phyloP scores from a whole-genome alignment of 1,140 invertebrate genomes.

The Theocolax elegans region DNA sequence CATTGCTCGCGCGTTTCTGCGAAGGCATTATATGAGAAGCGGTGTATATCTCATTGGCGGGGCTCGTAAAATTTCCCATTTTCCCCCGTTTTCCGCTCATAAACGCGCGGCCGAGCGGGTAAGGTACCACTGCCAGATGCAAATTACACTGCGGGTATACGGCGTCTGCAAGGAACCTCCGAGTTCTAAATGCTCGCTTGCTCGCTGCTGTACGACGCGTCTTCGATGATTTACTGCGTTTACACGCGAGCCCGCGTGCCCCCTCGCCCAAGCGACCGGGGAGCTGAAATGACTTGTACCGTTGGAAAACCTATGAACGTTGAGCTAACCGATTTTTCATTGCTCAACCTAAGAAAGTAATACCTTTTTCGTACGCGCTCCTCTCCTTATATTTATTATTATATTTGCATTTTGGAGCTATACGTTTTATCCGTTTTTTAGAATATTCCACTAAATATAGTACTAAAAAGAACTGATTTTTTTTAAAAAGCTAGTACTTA shows the following conservation, averaged over 20 bases:
- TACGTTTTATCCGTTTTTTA: too few species aligned
- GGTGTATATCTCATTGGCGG: conserved; percentile 25
- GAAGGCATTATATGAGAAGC: neutral
- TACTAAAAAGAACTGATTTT: too few species aligned
- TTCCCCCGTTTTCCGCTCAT: conserved; percentile 3
- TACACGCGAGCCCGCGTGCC: too few species aligned
- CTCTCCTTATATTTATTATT: too few species aligned
- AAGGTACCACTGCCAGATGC: conserved; percentile 16
- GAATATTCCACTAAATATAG: too few species aligned
- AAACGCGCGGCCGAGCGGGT: neutral
- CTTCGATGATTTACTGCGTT: conserved; percentile 26
- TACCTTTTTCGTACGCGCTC: too few species aligned
- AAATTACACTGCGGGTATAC: too few species aligned
- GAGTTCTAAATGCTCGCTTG: conserved; percentile 21
- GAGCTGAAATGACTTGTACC: conserved; percentile 9
- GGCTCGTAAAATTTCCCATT: conserved; percentile 33
- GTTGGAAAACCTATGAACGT: neutral
- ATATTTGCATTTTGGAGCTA: too few species aligned
- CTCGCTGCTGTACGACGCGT: neutral
- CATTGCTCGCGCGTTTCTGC: conserved; percentile 4
- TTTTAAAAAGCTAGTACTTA: too few species aligned
- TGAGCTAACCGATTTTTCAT: conserved; percentile 30
- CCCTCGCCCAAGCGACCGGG: too few species aligned
- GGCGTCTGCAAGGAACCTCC: too few species aligned
- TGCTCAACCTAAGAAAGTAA: neutral